These are phyloP conservation scores for Hippocampus barbouri DNA, from an alignment of 2,113 vertebrate genomes.

Conservation along the genomic window DNA sequence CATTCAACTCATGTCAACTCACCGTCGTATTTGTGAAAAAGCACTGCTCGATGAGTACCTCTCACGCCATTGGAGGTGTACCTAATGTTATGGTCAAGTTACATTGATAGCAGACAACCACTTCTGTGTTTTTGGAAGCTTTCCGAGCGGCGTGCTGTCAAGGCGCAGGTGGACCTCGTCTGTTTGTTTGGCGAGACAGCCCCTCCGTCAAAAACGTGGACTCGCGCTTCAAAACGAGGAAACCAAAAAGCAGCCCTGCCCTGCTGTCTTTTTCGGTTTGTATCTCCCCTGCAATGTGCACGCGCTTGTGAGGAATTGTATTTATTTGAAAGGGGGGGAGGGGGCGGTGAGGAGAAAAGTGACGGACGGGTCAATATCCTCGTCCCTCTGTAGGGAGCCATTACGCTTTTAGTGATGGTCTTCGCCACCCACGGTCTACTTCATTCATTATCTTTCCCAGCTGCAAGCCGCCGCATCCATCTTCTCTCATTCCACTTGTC, in stretches of 20 bases:
- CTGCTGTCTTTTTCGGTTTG: background rate
- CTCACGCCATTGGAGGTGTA: too few species aligned
- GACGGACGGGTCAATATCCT: conserved; percentile 68
- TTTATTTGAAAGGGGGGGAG: conserved; percentile 31
- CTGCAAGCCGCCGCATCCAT: conserved; percentile 64
- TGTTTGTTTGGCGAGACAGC: conserved; percentile 22
- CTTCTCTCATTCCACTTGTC: conserved; percentile 55
- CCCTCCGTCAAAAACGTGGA: conserved; percentile 15
- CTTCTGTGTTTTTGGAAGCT: background rate
- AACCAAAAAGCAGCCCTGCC: conserved; percentile 6
- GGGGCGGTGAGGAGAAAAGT: conserved; percentile 19
- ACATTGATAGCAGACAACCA: background rate
- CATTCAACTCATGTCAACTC: too few species aligned
- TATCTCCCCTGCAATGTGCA: conserved; percentile 19
- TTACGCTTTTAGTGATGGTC: conserved; percentile 68
- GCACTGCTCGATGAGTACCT: too few species aligned
- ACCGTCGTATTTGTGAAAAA: too few species aligned
- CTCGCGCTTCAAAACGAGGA: conserved; percentile 22
- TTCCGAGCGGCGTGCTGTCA: background rate
- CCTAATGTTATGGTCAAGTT: background rate
- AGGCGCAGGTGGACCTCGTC: too few species aligned
- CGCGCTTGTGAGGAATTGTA: conserved; percentile 38
- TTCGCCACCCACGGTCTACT: conserved; percentile 66
- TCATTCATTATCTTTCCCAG: conserved; percentile 73
- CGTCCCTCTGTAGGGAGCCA: conserved; percentile 60